Evolutionary conservation across 2,113 vertebrate genomes (phyloP).

Genomic region (Oncorhynchus kisutch): DNA sequence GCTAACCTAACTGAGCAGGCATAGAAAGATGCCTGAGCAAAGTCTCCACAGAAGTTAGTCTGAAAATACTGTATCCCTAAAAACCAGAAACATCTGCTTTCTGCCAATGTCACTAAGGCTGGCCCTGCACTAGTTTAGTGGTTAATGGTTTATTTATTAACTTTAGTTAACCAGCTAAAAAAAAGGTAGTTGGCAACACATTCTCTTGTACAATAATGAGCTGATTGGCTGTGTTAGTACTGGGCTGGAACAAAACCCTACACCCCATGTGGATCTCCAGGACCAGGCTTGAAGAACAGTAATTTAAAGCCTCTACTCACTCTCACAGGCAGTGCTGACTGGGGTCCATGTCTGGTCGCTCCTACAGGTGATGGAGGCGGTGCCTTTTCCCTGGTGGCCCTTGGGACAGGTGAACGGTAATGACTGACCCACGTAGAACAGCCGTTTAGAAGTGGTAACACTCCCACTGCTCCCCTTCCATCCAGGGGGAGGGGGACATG

Average conservation of each 20-base stretch:
- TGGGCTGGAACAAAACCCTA: background rate
- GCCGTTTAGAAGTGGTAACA: slow-evolving; percentile 69
- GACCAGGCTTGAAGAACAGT: background rate
- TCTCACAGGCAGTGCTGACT: slow-evolving; percentile 82
- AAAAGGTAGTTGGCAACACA: too few species aligned
- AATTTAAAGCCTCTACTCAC: slow-evolving; percentile 74
- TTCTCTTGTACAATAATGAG: background rate
- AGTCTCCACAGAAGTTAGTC: too few species aligned
- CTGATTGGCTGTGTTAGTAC: background rate
- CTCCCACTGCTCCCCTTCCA: slow-evolving; percentile 71
- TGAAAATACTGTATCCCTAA: too few species aligned
- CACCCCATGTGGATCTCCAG: background rate
- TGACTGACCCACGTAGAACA: slow-evolving; percentile 85
- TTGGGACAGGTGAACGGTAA: slow-evolving; percentile 83
- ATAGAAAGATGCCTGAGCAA: too few species aligned
- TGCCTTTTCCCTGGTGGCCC: slow-evolving; percentile 82
- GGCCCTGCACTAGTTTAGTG: too few species aligned
- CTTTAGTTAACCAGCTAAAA: too few species aligned
- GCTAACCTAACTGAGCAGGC: too few species aligned
- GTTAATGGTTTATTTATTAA: too few species aligned
- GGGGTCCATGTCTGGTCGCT: slow-evolving; percentile 90
- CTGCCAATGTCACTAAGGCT: too few species aligned
- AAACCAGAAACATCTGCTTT: too few species aligned
- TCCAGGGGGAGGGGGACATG: slow-evolving; percentile 84
- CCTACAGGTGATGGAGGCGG: slow-evolving; percentile 81